Evolutionary conservation across 2,113 vertebrate genomes (phyloP), one percentile per base, ranked within the genome.

Genomic region (Andinoacara biseriatus): DNA sequence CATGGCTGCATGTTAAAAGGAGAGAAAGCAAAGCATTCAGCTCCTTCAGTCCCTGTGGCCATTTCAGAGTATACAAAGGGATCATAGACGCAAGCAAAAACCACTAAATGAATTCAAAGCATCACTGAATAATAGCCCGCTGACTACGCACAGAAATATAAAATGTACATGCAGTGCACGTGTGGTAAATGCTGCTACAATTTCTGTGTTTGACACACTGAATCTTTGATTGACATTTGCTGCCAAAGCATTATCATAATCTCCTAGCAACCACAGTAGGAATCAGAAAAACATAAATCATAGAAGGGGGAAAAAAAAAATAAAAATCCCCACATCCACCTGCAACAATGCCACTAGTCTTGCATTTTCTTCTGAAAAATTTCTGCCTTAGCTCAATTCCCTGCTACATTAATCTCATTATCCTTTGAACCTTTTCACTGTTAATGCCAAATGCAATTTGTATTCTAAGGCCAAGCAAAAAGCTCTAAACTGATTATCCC

Each of bases 341-440:
- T 85, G 93, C 95, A 96, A 96, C 2, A 94, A 95, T 96, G 95
- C 94, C 89, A 92, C 92, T 80, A 81, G 60, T 91, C 93, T 91
- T 84, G 78, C 83, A 84, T 91, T 91, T 94, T 93, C 87, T 87
- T 80, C 81, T 63, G 62, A 81, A 83, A 87, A 82, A 60, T 58
- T 86, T 89, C 84, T 95, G 95, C 92, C 96, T 97, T 95, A 96
- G 96, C 96, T 97, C 97, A 97, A 95, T 97, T 97, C 97, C 95
- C 96, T 95, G 96, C 97, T 98, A 97, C 97, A 98, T 99, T 99
- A 99, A 99, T 98, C 98, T 97, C 96, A 98, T 99, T 99, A 98
- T 99, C 97, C 97, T 97, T 96, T 98, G 97, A 98, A 98, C 97
- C 97, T 96, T 98, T 98, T 99, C 98, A 98, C 97, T 95, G 96